Evolutionary conservation across 2,888 invertebrate genomes (phyloP), one percentile per base, ranked within the genome.

Genomic region (Acanthosepion lycidas): DNA sequence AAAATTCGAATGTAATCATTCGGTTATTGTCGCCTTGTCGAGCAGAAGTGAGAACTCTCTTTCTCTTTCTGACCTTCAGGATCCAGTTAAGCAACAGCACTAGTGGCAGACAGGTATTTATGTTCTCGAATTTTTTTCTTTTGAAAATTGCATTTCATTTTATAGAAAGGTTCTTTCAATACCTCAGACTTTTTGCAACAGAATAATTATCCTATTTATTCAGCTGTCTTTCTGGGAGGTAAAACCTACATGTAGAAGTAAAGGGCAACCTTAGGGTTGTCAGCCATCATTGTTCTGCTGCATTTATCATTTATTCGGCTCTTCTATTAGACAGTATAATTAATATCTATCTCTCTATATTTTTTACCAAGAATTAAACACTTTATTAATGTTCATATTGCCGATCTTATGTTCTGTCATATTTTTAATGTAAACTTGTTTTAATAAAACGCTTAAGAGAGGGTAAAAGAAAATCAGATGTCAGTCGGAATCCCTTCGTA

Each of bases 41-140:
- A 93, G 8, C 53, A 33, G 6, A 93, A 48, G 33, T 48, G 55
- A 28, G 64, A 55, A 59, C 59, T 55, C 94, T 55, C 55, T 94
- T 28, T 53, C 42, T 94, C 94, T 94, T 64, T 94, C 94, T 94
- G 94, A 94, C 94, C 94, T 94, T 94, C 94, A 94, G 59, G 94
- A 23, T 55, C 48, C 92, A 48, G 42, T 48, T 53, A 94, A 49
- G 93, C 93, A 51, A 93, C 93, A 93, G n/a, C 93, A 53, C 53
- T 93, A 53, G 51, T 53, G 53, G 93, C 53, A 49, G 93, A 53
- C 49, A 93, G 93, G 93, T 93, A 78, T 33, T n/a, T 78, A 78
- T 78, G n/a, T 78, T 78, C n/a, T n/a, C 78, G 12, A 33, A 78
- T 78, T 78, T 78, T 78, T 12, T n/a, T n/a, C 33, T 15, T 78